phyloP scores from a whole-genome alignment of 92 coral and sea anemone species.

The Hydrozoanthus gracilis region DNA sequence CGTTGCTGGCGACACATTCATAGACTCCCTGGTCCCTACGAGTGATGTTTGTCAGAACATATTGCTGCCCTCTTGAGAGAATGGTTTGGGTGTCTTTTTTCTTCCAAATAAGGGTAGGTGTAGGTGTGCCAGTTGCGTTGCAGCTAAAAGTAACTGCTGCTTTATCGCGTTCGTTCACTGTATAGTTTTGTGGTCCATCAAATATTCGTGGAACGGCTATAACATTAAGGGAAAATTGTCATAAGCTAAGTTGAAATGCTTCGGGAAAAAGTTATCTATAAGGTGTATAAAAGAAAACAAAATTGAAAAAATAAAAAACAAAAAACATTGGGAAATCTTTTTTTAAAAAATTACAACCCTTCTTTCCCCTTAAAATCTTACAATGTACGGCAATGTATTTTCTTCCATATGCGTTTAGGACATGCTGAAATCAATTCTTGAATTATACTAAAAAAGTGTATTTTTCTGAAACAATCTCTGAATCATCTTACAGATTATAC shows the following conservation, averaged over 20 bases:
- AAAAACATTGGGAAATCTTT: too few species aligned
- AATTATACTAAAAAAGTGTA: too few species aligned
- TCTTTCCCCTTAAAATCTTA: too few species aligned
- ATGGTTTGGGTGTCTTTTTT: conserved; percentile 21
- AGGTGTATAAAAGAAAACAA: background rate
- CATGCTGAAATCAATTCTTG: too few species aligned
- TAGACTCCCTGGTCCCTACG: conserved; percentile 67
- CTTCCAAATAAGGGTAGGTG: conserved; percentile 55
- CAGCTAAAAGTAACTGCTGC: conserved; percentile 49
- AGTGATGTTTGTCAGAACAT: conserved; percentile 41
- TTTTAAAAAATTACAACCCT: too few species aligned
- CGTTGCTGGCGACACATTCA: conserved; percentile 74
- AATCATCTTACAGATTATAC: too few species aligned
- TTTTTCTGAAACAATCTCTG: too few species aligned
- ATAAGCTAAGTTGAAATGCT: background rate
- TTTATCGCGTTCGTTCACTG: background rate
- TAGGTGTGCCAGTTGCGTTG: conserved; percentile 77
- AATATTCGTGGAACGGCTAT: conserved; percentile 17
- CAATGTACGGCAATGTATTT: too few species aligned
- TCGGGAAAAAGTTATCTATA: background rate
- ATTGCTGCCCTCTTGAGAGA: conserved; percentile 37
- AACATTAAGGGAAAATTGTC: background rate
- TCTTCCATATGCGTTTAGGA: too few species aligned
- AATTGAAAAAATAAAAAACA: too few species aligned
- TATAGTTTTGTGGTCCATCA: conserved; percentile 38